Evolutionary conservation across 2,113 vertebrate species (phyloP).

Genomic region (Stomatorhinus ivindoensis): DNA sequence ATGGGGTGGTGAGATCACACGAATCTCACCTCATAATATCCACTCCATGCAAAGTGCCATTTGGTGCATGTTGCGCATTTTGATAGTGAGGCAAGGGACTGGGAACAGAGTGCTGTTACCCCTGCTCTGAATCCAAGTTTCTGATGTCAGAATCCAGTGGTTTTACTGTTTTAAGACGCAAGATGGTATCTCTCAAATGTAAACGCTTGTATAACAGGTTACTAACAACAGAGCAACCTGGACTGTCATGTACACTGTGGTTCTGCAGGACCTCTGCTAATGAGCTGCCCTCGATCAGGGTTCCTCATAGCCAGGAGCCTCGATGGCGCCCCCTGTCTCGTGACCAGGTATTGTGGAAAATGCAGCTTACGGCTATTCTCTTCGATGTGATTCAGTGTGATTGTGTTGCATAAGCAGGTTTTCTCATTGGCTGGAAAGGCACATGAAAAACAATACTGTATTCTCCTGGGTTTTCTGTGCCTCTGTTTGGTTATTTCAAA

Average conservation of each 20-base stretch:
- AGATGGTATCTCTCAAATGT: background rate
- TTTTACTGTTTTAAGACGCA: background rate
- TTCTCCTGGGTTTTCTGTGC: background rate
- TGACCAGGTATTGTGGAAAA: background rate
- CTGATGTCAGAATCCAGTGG: background rate
- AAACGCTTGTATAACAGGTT: background rate
- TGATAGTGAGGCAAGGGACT: background rate
- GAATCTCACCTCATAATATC: background rate
- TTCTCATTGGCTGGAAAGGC: background rate
- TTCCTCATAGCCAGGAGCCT: background rate
- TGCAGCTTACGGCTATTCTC: background rate
- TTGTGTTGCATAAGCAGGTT: background rate
- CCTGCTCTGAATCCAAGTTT: background rate
- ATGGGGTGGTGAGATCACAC: background rate
- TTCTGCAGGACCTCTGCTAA: background rate
- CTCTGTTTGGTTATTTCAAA: background rate
- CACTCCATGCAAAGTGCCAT: background rate
- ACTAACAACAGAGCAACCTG: background rate
- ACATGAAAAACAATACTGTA: background rate
- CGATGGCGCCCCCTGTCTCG: background rate
- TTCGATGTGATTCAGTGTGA: background rate
- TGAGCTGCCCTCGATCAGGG: background rate
- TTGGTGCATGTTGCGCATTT: background rate
- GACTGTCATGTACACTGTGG: background rate
- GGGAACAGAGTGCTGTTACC: background rate